Percentiles rank a stretch among this genome's conserved stretches.
These are phyloP conservation scores for Alcis repandata DNA, from an alignment of 2,888 invertebrate species.

Conservation along the genomic window DNA sequence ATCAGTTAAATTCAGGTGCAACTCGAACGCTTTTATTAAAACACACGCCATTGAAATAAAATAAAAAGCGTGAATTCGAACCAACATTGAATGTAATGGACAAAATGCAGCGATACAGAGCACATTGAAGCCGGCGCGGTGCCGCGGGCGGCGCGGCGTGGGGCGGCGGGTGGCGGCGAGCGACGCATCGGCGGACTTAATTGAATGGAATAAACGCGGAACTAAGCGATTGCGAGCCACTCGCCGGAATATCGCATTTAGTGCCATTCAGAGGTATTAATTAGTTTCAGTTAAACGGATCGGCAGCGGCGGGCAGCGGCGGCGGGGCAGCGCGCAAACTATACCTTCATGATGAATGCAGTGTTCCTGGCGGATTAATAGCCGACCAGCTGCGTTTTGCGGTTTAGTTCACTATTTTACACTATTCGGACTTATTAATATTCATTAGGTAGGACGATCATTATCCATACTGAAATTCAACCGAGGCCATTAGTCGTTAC, in stretches of 20 bases:
- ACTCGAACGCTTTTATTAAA: not conserved
- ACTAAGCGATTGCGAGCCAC: conserved; percentile 17
- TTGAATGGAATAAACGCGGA: conserved; percentile 22
- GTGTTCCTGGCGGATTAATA: not conserved
- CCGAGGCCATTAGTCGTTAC: no score
- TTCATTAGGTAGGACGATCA: no score
- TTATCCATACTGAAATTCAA: no score
- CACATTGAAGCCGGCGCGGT: not conserved
- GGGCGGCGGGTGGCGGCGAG: not conserved
- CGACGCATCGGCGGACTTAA: conserved; percentile 7
- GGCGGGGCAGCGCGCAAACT: no score
- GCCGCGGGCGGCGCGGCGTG: not conserved
- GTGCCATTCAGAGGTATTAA: conserved; percentile 13
- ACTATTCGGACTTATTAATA: no score
- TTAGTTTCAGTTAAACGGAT: conserved; percentile 23
- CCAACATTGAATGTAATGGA: not conserved
- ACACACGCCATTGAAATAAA: not conserved
- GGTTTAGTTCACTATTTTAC: not conserved
- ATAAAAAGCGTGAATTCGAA: not conserved
- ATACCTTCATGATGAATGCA: not conserved
- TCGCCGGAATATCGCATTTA: conserved; percentile 12
- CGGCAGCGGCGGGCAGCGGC: not conserved
- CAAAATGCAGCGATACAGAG: not conserved
- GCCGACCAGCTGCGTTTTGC: not conserved
- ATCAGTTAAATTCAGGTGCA: not conserved